These are phyloP conservation scores for Elgaria multicarinata DNA, from an alignment of 2,113 vertebrate species.

Conservation along the genomic window DNA sequence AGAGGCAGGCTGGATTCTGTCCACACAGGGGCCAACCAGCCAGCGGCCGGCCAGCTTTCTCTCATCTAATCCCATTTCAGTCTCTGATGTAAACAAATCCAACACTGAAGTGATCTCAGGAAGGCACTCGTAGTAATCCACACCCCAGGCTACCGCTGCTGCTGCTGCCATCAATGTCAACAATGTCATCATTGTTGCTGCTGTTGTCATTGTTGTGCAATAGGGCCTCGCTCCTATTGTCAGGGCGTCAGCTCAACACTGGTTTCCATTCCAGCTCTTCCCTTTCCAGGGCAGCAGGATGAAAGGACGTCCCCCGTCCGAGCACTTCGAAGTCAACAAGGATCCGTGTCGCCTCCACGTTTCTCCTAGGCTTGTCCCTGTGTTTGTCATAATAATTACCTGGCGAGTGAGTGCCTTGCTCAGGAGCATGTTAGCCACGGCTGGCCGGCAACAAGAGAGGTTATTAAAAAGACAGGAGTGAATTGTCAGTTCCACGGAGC, in stretches of 20 bases:
- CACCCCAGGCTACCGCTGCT: neutral
- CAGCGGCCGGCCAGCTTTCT: neutral
- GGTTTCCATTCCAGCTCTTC: neutral
- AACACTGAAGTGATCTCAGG: neutral
- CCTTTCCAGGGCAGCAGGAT: neutral
- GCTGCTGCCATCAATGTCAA: too few relatives aligned
- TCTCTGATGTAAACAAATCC: neutral
- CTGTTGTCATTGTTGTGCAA: too few relatives aligned
- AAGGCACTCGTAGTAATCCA: neutral
- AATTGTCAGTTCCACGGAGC: rapidly evolving
- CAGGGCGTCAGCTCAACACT: neutral
- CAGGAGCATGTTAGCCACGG: rapidly evolving
- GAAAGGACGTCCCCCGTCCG: neutral
- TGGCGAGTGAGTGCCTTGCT: neutral
- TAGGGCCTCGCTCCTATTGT: neutral
- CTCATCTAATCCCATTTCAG: too few relatives aligned
- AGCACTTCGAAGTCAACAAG: neutral
- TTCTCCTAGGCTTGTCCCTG: neutral
- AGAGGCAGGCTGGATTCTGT: too few relatives aligned
- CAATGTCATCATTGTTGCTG: too few relatives aligned
- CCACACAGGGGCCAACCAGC: too few relatives aligned
- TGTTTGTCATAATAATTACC: neutral
- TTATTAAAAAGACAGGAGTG: rapidly evolving
- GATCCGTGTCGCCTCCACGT: neutral
- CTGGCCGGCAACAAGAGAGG: rapidly evolving